Evolutionary conservation across 2,113 vertebrate genomes (phyloP).

Genomic region (Leucosticte australis): DNA sequence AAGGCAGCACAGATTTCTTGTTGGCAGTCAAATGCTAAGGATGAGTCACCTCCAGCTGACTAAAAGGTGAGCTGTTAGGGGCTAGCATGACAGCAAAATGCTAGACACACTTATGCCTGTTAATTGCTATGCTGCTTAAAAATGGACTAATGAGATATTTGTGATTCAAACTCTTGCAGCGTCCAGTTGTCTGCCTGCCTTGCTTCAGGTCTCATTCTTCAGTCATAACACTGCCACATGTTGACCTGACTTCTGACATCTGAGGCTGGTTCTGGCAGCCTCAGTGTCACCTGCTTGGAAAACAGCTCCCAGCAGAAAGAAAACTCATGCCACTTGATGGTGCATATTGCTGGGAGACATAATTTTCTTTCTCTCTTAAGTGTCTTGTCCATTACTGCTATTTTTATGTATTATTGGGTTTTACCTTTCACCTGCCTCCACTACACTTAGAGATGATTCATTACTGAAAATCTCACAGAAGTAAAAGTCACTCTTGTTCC

Average conservation of each 20-base stretch:
- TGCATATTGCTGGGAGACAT: neutral
- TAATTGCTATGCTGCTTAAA: neutral
- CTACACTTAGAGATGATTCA: neutral
- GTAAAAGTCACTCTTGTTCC: neutral
- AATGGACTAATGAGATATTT: neutral
- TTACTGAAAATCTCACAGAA: neutral
- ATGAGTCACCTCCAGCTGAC: neutral
- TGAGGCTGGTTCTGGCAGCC: neutral
- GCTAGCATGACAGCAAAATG: neutral
- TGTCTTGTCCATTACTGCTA: neutral
- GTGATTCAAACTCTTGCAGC: neutral
- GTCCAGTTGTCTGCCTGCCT: neutral
- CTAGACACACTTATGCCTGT: neutral
- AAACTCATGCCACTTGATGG: neutral
- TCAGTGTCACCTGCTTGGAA: accelerated
- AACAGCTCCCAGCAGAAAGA: neutral
- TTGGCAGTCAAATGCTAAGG: neutral
- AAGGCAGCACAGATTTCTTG: neutral
- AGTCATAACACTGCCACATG: accelerated
- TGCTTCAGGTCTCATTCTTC: neutral
- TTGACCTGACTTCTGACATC: neutral
- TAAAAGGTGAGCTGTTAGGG: neutral
- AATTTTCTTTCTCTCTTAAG: neutral
- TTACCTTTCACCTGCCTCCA: neutral
- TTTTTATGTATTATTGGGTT: neutral